phyloP scores from a whole-genome alignment of 2,113 vertebrate species.

The Catharus bicknelli region DNA sequence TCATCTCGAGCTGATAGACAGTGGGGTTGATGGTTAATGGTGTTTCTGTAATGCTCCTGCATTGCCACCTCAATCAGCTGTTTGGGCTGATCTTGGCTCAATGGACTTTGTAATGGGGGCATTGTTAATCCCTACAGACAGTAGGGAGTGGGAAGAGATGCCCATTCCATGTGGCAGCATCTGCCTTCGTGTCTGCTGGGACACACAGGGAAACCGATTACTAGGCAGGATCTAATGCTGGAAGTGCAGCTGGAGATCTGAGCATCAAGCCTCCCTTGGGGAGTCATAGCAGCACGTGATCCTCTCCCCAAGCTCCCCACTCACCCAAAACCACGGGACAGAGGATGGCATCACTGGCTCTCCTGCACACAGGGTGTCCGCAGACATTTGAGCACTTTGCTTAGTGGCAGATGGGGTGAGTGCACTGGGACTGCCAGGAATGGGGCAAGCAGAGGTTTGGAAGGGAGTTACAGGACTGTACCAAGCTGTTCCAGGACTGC shows the following conservation, averaged over 20 bases:
- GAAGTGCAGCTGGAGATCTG: neutral
- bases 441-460: neutral
- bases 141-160: neutral
- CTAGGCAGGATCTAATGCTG: neutral
- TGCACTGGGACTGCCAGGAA: neutral
- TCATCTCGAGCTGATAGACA: slow-evolving; percentile 29
- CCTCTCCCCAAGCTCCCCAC: fast-evolving
- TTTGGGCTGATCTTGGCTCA: slow-evolving; percentile 9
- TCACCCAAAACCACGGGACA: fast-evolving
- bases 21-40: neutral
- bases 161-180: neutral
- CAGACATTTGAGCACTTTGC: fast-evolving
- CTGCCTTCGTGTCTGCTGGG: fast-evolving
- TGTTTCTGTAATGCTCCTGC: slow-evolving; percentile 28
- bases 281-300: fast-evolving
- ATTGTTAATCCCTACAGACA: slow-evolving; percentile 51
- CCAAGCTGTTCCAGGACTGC: no score
- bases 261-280: neutral
- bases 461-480: neutral
- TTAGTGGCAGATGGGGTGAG: neutral
- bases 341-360: neutral
- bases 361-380: neutral
- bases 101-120: neutral
- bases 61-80: neutral
- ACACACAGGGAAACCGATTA: fast-evolving